phyloP scores from a whole-genome alignment of 1,140 invertebrate genomes.

The Chlorops oryzae region DNA sequence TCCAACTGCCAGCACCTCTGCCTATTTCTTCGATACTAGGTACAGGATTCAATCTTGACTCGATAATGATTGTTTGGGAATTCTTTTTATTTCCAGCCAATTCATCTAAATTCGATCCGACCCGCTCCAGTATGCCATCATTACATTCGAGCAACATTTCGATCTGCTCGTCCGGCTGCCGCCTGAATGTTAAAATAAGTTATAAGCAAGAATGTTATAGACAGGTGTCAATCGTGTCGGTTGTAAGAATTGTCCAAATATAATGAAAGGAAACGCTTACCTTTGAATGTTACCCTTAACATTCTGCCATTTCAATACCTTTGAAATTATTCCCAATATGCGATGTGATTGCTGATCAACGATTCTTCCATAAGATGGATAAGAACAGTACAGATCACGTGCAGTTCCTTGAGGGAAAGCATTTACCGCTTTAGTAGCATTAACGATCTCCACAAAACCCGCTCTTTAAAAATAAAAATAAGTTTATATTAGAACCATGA shows the following conservation, averaged over 20 bases:
- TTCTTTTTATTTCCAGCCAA: slow-evolving; percentile 52
- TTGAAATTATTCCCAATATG: slow-evolving; percentile 52
- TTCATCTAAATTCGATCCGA: slow-evolving; percentile 67
- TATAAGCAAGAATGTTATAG: too few relatives aligned
- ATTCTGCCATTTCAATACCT: slow-evolving; percentile 56
- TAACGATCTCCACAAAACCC: slow-evolving; percentile 54
- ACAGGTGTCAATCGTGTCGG: too few relatives aligned
- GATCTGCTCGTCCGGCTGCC: slow-evolving; percentile 64
- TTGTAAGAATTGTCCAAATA: too few relatives aligned
- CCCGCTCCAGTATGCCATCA: slow-evolving; percentile 73
- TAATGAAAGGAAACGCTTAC: too few relatives aligned
- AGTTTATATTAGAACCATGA: slow-evolving; percentile 14
- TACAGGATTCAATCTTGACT: slow-evolving; percentile 5
- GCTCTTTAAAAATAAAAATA: slow-evolving; percentile 42
- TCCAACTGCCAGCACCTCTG: slow-evolving; percentile 41
- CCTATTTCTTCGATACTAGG: too few relatives aligned
- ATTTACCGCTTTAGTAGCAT: slow-evolving; percentile 62
- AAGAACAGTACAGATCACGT: slow-evolving; percentile 64
- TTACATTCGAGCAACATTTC: slow-evolving; percentile 70
- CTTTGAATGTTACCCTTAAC: slow-evolving; percentile 56
- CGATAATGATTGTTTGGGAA: slow-evolving; percentile 14
- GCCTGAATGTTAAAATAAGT: slow-evolving; percentile 20
- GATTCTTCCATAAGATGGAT: slow-evolving; percentile 60
- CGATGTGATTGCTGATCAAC: slow-evolving; percentile 55
- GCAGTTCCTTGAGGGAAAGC: slow-evolving; percentile 61